phyloP scores from a whole-genome alignment of 2,113 vertebrate species.

The Paraplagusia blochii region DNA sequence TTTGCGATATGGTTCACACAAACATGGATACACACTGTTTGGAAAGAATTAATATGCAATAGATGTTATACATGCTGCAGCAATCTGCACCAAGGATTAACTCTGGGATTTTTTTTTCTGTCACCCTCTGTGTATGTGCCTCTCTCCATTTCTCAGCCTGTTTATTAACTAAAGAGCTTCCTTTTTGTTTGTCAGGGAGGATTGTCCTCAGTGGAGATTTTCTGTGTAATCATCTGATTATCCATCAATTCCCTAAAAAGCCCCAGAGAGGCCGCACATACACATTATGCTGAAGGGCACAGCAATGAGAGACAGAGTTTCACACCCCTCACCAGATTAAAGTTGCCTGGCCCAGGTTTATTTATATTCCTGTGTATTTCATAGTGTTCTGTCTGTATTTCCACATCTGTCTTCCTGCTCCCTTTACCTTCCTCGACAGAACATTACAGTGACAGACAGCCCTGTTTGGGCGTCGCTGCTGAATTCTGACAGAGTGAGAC shows the following conservation, averaged over 20 bases:
- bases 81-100: constrained; percentile 51
- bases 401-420: not conserved
- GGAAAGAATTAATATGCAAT: constrained; percentile 53
- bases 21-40: constrained; percentile 5
- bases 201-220: constrained; percentile 71
- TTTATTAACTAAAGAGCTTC: constrained; percentile 75
- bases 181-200: constrained; percentile 68
- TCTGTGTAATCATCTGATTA: constrained; percentile 72
- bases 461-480: constrained; percentile 29
- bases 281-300: constrained; percentile 68
- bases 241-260: constrained; percentile 72
- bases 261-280: constrained; percentile 59
- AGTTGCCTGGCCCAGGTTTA: too few relatives aligned
- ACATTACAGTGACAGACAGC: constrained; percentile 21
- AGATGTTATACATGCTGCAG: constrained; percentile 52
- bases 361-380: constrained; percentile 19
- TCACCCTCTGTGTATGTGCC: constrained; percentile 20
- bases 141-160: constrained; percentile 52
- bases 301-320: constrained; percentile 51
- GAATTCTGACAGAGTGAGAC: constrained; percentile 40
- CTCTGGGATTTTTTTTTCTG: constrained; percentile 10
- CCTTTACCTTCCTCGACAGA: constrained; percentile 26
- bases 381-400: too few relatives aligned
- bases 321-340: too few relatives aligned
- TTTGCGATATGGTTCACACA: constrained; percentile 19